Base-by-base conservation (phyloP, 2,113 vertebrate species). In the Taurulus bubalis region DNA sequence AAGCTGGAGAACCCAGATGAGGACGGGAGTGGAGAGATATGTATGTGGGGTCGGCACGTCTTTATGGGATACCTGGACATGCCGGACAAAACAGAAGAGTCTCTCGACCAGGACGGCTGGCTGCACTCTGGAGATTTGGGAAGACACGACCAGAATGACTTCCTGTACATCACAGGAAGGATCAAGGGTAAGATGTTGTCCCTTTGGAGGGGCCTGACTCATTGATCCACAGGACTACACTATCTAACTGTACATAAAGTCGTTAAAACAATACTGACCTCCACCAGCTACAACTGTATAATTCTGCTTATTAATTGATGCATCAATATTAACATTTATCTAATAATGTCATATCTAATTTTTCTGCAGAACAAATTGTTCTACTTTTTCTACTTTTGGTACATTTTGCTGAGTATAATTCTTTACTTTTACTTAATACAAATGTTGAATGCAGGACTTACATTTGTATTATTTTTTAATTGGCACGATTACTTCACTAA, bases 51-150 rank as follows among this genome's bases (percentile, higher is more conserved):
- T 3, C 93, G 96, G 0, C 80, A 96, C 16, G 66, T 96, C 51
- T 96, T 96, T 45, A 96, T 96, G 96, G 95, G 96, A 40, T 96
- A 96, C 88, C 80, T 96, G 45, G 92, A 94, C 73, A 92, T 93
- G 93, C 76, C 89, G 0, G 94, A 96, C 0, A 94, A 95, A 88
- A 96, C 93, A 0, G 9, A 63, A 0, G 94, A 95, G 66, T 91
- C 95, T 0, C 51, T 96, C 3, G 95, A 96, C 70, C 42, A 89
- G 8, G 90, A 94, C 0, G 95, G 95, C 28, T 96, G 95, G 95
- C 93, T 96, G 34, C 95, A 94, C 86, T 95, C 95, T 18, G 95
- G 96, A 82, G 95, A 96, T 55, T 83, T 96, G 69, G 95, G 94
- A 15, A 91, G 74, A 84, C 67, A 89, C 1, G 94, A 95, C 49